Evolutionary conservation across 2,888 invertebrate species (phyloP), one percentile per base, ranked within the genome.

Genomic region (Drosophila dives): DNA sequence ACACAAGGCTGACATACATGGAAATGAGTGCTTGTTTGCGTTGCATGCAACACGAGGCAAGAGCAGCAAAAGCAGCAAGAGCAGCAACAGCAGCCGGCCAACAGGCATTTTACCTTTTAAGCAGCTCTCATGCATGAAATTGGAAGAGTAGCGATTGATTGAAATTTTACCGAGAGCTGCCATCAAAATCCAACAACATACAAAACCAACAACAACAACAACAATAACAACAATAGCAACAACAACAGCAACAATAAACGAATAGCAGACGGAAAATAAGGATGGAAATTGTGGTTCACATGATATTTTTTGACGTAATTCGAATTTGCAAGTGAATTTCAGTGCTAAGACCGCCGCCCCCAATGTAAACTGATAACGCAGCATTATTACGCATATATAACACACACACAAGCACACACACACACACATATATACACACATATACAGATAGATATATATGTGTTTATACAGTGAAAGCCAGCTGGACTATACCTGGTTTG

Each of bases 291-390:
- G 86, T 76, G 86, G 81, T 88, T 77, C 88, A 86, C 88, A 83
- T 90, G 90, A 90, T 90, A 81, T 90, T 86, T 86, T 82, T 86
- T 88, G 86, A 87, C 83, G 90, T 87, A 86, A 90, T 90, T 86
- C 76, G 78, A 90, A 88, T 90, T 90, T 90, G 73, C 77, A 59
- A 83, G 71, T 77, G 75, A 84, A 81, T 83, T 79, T 84, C 20
- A 15, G 29, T 61, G 66, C 58, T 61, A 60, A 80, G 72, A 68
- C 72, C 29, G 23, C 53, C 56, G 45, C 63, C 62, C 49, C 70
- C 65, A 73, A 83, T 80, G 81, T 81, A 81, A 81, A 81, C 80
- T 81, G 81, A 81, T 81, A 81, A 72, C 81, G 68, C 83, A 80
- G 83, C 81, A 81, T 80, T 81, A 81, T 83, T 81, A 81, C 80